Conservation (phyloP, 1,140 invertebrate species). For the Leptinotarsa defecta region DNA sequence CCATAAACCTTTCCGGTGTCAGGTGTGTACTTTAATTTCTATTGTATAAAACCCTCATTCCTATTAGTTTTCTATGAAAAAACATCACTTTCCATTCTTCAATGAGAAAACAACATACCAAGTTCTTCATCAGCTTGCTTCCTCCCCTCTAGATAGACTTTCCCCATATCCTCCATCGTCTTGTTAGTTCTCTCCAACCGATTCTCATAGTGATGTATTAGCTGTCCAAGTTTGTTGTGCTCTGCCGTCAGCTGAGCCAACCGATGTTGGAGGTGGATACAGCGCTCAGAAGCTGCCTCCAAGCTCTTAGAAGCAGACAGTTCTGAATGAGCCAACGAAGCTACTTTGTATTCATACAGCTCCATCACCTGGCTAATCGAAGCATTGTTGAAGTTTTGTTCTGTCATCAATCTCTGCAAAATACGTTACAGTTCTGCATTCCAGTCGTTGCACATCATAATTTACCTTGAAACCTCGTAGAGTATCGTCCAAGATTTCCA, state of each 20-base stretch:
- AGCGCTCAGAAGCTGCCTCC: conserved; percentile 60
- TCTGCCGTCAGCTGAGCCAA: conserved; percentile 59
- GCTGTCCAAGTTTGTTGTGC: conserved; percentile 58
- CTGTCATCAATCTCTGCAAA: conserved; percentile 21
- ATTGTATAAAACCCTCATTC: conserved; percentile 14
- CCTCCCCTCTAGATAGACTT: conserved; percentile 27
- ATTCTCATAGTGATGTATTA: conserved; percentile 61
- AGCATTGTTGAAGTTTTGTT: conserved; percentile 25
- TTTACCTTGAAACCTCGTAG: conserved; percentile 22
- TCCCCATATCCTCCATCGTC: conserved; percentile 35
- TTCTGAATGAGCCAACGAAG: conserved; percentile 60
- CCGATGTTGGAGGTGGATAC: conserved; percentile 59
- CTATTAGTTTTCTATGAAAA: conserved; percentile 12
- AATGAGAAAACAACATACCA: neutral
- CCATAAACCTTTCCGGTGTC: too few species aligned
- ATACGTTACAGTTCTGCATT: neutral
- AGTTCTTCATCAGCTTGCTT: conserved; percentile 19
- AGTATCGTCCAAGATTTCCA: conserved; percentile 25
- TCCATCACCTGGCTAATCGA: conserved; percentile 71
- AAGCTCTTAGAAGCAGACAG: conserved; percentile 59
- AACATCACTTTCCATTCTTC: neutral
- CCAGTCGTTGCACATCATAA: neutral
- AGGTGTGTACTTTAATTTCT: too few species aligned
- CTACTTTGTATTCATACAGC: conserved; percentile 70
- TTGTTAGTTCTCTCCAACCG: conserved; percentile 54